These are phyloP conservation scores for Marasmarcha lunaedactyla DNA, from an alignment of 2,888 invertebrate species.

Conservation along the genomic window DNA sequence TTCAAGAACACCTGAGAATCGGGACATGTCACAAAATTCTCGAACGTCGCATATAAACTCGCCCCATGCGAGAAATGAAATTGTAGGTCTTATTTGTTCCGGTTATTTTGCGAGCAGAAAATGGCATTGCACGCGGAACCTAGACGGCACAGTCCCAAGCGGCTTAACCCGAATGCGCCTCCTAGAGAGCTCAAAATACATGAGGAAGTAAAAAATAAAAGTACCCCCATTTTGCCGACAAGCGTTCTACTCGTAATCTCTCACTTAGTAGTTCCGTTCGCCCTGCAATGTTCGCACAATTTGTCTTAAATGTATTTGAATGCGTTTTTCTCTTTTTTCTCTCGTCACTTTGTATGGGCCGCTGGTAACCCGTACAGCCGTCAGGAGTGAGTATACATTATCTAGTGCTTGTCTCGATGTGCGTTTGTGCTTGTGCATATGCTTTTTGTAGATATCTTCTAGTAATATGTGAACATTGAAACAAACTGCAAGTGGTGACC, in stretches of 20 bases:
- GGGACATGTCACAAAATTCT: no score
- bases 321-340: slow-evolving; percentile 73
- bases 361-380: slow-evolving; percentile 76
- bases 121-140: slow-evolving; percentile 50
- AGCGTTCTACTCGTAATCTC: slow-evolving; percentile 70
- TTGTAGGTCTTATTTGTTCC: slow-evolving; percentile 28
- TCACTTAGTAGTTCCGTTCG: slow-evolving; percentile 71
- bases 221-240: slow-evolving; percentile 54
- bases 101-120: slow-evolving; percentile 37
- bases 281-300: slow-evolving; percentile 71
- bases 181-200: slow-evolving; percentile 60
- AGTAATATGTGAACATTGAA: slow-evolving; percentile 36
- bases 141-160: slow-evolving; percentile 44
- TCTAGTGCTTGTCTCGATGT: slow-evolving; percentile 68
- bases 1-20: neutral
- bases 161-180: slow-evolving; percentile 56
- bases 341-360: slow-evolving; percentile 77
- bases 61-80: slow-evolving; percentile 30
- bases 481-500: slow-evolving; percentile 64
- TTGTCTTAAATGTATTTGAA: slow-evolving; percentile 71
- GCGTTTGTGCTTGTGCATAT: slow-evolving; percentile 68
- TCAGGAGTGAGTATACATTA: slow-evolving; percentile 78
- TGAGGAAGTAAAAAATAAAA: slow-evolving; percentile 57
- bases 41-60: slow-evolving; percentile 3
- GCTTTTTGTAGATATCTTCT: slow-evolving; percentile 59